These are phyloP conservation scores for Onychorhynchus coronatus DNA, from an alignment of 2,113 vertebrate genomes.

Conservation along the genomic window DNA sequence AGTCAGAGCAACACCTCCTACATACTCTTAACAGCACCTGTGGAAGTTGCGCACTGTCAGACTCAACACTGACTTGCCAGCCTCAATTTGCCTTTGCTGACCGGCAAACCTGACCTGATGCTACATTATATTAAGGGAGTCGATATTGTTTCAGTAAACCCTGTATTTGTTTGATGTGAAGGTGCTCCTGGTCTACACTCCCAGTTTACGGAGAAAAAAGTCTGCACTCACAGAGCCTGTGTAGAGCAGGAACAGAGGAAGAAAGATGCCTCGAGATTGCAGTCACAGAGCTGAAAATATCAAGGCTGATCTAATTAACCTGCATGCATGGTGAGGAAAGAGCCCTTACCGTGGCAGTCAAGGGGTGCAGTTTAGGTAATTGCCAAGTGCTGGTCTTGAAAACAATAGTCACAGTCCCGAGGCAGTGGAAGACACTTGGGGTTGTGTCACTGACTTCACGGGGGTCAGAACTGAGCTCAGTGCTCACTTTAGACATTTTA, in stretches of 20 bases:
- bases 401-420: not conserved
- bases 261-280: not conserved
- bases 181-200: not conserved
- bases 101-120: not conserved
- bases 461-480: not conserved
- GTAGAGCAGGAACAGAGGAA: not conserved
- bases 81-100: not conserved
- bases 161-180: not conserved
- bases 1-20: constrained; percentile 21
- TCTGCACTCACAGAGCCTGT: not conserved
- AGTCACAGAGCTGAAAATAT: not conserved
- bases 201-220: not conserved
- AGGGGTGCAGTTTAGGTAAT: not conserved
- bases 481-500: not conserved
- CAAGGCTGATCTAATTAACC: not conserved
- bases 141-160: not conserved
- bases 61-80: not conserved
- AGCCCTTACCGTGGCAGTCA: not conserved
- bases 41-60: not conserved
- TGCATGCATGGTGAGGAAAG: not conserved
- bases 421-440: not conserved
- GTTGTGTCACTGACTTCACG: not conserved
- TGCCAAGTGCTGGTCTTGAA: not conserved
- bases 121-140: not conserved
- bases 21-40: not conserved